Evolutionary conservation across 1,140 invertebrate species (phyloP).

Genomic region (Solen grandis): DNA sequence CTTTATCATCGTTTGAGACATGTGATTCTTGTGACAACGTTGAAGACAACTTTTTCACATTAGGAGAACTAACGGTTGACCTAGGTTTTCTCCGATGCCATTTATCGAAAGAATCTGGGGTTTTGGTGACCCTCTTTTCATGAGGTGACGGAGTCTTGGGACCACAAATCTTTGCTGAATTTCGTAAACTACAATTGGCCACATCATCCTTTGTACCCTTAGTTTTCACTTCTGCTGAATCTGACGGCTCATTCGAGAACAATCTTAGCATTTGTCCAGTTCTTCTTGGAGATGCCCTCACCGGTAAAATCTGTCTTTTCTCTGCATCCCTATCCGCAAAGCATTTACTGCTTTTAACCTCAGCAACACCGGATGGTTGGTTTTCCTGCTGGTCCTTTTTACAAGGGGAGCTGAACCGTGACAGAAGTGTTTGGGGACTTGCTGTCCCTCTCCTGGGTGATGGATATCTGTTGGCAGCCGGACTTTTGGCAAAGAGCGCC

Average conservation of each 20-base stretch:
- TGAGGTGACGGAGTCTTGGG: constrained; percentile 65
- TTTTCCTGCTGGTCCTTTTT: not conserved
- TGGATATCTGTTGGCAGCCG: constrained; percentile 12
- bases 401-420: constrained; percentile 13
- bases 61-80: constrained; percentile 6
- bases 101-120: constrained; percentile 66
- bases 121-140: constrained; percentile 45
- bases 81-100: constrained; percentile 51
- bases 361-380: not conserved
- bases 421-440: constrained; percentile 8
- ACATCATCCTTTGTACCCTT: not conserved
- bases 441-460: constrained; percentile 5
- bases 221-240: not conserved
- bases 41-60: not conserved
- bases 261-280: not conserved
- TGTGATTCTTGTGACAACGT: too few relatives aligned
- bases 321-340: too few relatives aligned
- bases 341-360: not conserved
- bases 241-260: not conserved
- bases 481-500: constrained; percentile 62
- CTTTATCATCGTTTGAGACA: too few relatives aligned
- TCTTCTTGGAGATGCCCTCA: too few relatives aligned
- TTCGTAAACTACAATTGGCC: too few relatives aligned
- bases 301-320: too few relatives aligned
- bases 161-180: not conserved